phyloP scores from a whole-genome alignment of 2,888 invertebrate genomes.

The Hedychridium roseum region DNA sequence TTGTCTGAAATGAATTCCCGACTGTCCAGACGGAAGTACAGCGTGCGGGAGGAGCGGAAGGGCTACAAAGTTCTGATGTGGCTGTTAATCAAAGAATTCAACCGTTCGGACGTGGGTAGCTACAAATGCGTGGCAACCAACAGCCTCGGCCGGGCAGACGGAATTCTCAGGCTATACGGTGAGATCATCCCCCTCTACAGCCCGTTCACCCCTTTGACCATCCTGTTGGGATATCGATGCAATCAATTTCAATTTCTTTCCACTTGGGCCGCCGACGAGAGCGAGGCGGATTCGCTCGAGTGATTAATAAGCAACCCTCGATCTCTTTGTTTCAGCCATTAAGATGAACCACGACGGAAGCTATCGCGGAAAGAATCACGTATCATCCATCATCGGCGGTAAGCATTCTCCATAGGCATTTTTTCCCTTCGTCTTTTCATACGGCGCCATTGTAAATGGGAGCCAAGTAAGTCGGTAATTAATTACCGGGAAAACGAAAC shows the following conservation, averaged over 20 bases:
- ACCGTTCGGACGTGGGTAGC: constrained; percentile 72
- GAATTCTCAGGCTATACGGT: constrained; percentile 78
- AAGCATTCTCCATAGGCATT: constrained; percentile 33
- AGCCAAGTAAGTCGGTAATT: too few relatives aligned
- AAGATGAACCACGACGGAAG: constrained; percentile 68
- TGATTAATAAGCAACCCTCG: constrained; percentile 8
- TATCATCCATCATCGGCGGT: constrained; percentile 71
- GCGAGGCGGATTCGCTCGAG: background rate
- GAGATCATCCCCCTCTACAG: constrained; percentile 43
- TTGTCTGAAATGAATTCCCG: too few relatives aligned
- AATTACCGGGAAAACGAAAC: too few relatives aligned
- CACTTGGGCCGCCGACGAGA: background rate
- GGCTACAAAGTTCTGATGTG: constrained; percentile 82
- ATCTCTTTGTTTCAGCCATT: constrained; percentile 62
- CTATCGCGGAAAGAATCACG: constrained; percentile 66
- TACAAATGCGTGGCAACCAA: constrained; percentile 85
- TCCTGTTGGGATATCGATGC: background rate
- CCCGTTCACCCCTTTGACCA: background rate
- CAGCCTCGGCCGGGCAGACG: constrained; percentile 80
- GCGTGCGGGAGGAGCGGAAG: constrained; percentile 74
- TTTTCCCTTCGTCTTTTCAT: too few relatives aligned
- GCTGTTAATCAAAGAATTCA: constrained; percentile 72
- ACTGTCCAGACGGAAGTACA: constrained; percentile 75
- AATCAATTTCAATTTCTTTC: constrained; percentile 2
- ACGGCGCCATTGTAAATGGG: too few relatives aligned